These are phyloP conservation scores for Scaptomyza tumidula DNA, from an alignment of 2,888 invertebrate genomes.

Conservation along the genomic window DNA sequence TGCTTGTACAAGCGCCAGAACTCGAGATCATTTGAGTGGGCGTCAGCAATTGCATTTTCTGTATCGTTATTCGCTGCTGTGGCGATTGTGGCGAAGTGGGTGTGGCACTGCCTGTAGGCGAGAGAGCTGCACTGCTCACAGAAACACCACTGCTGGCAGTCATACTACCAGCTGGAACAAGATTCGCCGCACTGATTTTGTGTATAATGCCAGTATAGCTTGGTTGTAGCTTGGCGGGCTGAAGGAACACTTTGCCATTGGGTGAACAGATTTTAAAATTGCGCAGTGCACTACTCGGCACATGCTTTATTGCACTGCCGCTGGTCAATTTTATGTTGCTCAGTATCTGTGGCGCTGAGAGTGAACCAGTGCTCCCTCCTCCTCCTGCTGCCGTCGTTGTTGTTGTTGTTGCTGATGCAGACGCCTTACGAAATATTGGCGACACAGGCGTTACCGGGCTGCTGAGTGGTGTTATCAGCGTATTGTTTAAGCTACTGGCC, in stretches of 20 bases:
- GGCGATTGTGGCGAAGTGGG: constrained; percentile 64
- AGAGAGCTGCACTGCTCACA: constrained; percentile 33
- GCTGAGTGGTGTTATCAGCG: constrained; percentile 63
- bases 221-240: constrained; percentile 71
- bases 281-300: constrained; percentile 78
- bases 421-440: constrained; percentile 54
- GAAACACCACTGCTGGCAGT: constrained; percentile 14
- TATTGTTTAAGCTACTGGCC: constrained; percentile 69
- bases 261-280: constrained; percentile 83
- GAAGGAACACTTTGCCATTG: constrained; percentile 83
- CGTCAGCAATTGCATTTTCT: constrained; percentile 83
- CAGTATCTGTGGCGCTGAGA: constrained; percentile 67
- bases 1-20: constrained; percentile 43
- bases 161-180: constrained; percentile 15
- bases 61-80: constrained; percentile 81
- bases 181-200: constrained; percentile 53
- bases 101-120: constrained; percentile 43
- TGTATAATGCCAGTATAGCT: constrained; percentile 60
- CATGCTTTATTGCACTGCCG: constrained; percentile 70
- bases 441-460: constrained; percentile 47
- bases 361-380: constrained; percentile 30
- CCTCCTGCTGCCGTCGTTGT: not conserved
- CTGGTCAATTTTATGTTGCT: constrained; percentile 80
- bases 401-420: constrained; percentile 10
- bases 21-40: constrained; percentile 65